Conservation (phyloP, 1,140 invertebrate species). For the Saccostrea cuccullata region DNA sequence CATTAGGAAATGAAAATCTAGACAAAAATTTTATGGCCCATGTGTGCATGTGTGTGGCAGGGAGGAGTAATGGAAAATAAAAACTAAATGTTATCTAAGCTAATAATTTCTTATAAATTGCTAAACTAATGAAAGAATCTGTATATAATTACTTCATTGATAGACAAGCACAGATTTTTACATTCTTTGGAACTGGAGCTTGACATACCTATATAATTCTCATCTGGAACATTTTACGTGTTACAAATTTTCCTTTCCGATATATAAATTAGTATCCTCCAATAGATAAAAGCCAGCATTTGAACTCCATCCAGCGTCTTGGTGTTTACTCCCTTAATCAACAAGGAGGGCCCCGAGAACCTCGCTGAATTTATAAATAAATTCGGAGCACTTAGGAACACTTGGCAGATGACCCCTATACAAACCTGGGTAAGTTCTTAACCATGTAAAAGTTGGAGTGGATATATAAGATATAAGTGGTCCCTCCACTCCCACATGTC, state of each 20-base stretch:
- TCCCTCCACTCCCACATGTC: not conserved
- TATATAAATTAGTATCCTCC: not conserved
- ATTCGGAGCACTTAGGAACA: not conserved
- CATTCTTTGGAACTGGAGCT: not conserved
- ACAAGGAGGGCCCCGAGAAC: constrained; percentile 1
- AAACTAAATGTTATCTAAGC: not conserved
- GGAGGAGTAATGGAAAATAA: no score
- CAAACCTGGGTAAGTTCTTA: constrained; percentile 2
- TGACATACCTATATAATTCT: not conserved
- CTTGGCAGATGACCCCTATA: constrained; percentile 12
- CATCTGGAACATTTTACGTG: not conserved
- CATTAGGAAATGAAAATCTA: no score
- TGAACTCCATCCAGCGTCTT: not conserved
- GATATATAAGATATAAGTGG: not conserved
- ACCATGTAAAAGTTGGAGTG: not conserved
- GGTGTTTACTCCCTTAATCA: constrained; percentile 3
- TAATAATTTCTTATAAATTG: not conserved
- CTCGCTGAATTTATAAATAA: constrained; percentile 31
- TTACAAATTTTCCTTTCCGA: not conserved
- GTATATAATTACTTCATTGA: not conserved
- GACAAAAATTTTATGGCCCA: no score
- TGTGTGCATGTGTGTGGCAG: no score
- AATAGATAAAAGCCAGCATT: not conserved
- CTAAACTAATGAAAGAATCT: not conserved
- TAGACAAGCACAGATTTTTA: not conserved